These are phyloP conservation scores for Sarcophilus harrisii DNA, from an alignment of 2,797 vertebrate species.

Conservation along the genomic window DNA sequence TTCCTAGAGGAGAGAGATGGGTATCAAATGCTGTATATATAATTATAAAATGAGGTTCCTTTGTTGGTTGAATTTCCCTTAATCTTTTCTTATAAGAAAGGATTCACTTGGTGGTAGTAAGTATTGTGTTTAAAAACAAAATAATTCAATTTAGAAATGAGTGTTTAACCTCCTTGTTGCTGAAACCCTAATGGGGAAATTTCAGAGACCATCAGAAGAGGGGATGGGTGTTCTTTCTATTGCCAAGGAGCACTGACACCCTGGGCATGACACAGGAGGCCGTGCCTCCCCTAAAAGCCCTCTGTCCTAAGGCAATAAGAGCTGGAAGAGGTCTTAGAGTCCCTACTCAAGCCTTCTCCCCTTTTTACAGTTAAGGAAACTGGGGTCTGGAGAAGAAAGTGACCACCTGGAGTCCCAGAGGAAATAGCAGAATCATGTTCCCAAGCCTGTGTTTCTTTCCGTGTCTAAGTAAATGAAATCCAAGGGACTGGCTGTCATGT, in stretches of 20 bases:
- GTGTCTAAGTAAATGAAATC: too few species aligned
- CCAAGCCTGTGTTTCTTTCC: not conserved
- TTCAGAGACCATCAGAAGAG: not conserved
- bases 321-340: not conserved
- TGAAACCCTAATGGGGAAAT: not conserved
- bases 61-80: not conserved
- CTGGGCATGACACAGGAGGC: not conserved
- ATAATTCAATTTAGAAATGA: not conserved
- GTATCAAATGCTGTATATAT: not conserved
- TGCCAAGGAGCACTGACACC: too few species aligned
- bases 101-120: not conserved
- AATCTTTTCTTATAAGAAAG: not conserved
- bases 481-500: not conserved
- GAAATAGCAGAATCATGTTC: not conserved
- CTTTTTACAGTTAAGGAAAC: not conserved
- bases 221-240: too few species aligned
- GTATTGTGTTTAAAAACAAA: not conserved
- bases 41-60: not conserved
- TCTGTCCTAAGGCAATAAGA: not conserved
- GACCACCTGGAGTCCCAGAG: not conserved
- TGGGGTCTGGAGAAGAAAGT: not conserved
- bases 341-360: fast-evolving
- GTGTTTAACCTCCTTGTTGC: not conserved
- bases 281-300: not conserved
- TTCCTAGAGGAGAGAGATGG: not conserved